Evolutionary conservation across 2,888 invertebrate genomes (phyloP).

Genomic region (Formica aserva): DNA sequence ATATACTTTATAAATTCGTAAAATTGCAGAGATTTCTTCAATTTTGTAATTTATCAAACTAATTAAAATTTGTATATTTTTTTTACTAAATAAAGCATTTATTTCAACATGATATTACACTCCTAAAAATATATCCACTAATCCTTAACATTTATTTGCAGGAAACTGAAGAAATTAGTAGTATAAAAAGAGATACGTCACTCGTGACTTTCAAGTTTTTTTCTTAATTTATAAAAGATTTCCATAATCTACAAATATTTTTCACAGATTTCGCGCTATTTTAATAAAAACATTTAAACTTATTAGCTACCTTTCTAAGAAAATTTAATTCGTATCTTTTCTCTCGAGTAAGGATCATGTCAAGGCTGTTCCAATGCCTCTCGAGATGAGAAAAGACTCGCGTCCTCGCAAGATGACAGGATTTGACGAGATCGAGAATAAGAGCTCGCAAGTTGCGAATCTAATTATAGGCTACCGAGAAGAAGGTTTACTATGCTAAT

Average conservation of each 20-base stretch:
- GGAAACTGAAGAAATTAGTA: background rate
- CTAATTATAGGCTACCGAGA: conserved; percentile 80
- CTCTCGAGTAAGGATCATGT: conserved; percentile 33
- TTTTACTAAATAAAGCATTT: background rate
- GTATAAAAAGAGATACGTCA: background rate
- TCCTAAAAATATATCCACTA: no score
- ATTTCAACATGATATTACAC: background rate
- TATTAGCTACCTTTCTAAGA: background rate
- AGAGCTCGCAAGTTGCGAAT: conserved; percentile 71
- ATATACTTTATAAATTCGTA: background rate
- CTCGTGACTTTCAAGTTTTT: background rate
- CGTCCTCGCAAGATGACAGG: conserved; percentile 21
- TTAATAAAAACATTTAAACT: background rate
- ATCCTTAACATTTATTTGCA: background rate
- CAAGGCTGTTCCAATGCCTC: conserved; percentile 50
- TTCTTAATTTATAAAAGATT: background rate
- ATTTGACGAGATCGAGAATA: conserved; percentile 64
- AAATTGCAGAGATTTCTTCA: background rate
- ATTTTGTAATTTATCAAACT: background rate
- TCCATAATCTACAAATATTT: background rate
- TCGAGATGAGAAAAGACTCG: conserved; percentile 18
- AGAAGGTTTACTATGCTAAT: conserved; percentile 81
- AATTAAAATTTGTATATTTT: background rate
- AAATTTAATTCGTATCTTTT: background rate
- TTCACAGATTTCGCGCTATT: background rate